Base-by-base conservation (phyloP, 2,113 vertebrate genomes). In the Oxyruncus cristatus region DNA sequence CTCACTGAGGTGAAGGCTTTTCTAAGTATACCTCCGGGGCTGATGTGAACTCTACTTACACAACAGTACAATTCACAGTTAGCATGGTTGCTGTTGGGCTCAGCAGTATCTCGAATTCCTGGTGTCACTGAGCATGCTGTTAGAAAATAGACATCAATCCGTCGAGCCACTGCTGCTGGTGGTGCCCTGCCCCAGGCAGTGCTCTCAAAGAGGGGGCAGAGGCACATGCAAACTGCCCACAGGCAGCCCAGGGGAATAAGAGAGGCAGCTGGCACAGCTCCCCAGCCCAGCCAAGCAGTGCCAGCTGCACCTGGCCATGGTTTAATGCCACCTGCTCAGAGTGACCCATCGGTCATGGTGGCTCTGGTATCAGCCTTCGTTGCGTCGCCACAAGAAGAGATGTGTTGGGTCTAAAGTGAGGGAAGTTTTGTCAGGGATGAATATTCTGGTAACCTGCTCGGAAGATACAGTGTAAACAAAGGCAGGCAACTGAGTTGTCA, bases 111-210 rank as follows among this genome's bases (percentile, higher is more conserved):
- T 76, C 0, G 2, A 50, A 44, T 41, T 72, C 85, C 35, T 61
- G 35, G 27, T 1, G 0, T 80, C 21, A 5, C 24, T 24, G 44
- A 44, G 17, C n/a, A 28, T 0, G 1, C 26, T 37, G 37, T n/a
- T 71, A 24, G 56, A 66, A 80, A 80, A 44, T 0, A 75, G 50
- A 20, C 1, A 0, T 19, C 24, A 14, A 32, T 22, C 8, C 16
- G 35, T 27, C 52, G 22, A 46, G 30, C 61, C 0, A 13, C 52
- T 44, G 65, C 28, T 46, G 23, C 5, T 0, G 1, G 28, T 26
- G 23, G 11, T 55, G 62, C 17, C 19, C 41, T 53, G 50, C 39
- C 46, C 21, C 4, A 3, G 16, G 46, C 8, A 26, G 52, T 37
- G 27, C 49, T 44, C 80, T 0, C 0, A 32, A 35, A 28, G 14